These are phyloP conservation scores for Adela reaumurella DNA, from an alignment of 2,888 invertebrate species.

Conservation along the genomic window DNA sequence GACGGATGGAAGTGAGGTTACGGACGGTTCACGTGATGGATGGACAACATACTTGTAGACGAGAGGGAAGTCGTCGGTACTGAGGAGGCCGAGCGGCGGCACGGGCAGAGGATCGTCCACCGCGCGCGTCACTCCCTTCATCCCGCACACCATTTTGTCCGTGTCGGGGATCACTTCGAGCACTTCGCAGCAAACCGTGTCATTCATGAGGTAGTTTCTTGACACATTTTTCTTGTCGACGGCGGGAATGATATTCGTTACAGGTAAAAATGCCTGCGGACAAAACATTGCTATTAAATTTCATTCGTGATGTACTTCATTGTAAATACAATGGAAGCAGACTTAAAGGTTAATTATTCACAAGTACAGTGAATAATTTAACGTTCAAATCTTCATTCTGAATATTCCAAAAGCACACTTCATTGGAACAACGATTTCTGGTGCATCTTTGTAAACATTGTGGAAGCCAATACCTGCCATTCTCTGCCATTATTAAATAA, in stretches of 20 bases:
- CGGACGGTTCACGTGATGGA: neutral
- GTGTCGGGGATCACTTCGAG: constrained; percentile 82
- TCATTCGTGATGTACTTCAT: too few species aligned
- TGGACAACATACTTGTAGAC: constrained; percentile 72
- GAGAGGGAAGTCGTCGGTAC: constrained; percentile 75
- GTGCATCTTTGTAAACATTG: too few species aligned
- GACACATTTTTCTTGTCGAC: constrained; percentile 76
- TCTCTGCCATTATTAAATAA: too few species aligned
- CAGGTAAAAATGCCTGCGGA: constrained; percentile 63
- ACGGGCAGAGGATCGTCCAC: constrained; percentile 68
- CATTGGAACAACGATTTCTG: too few species aligned
- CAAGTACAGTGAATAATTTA: too few species aligned
- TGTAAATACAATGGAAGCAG: too few species aligned
- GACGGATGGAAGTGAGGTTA: neutral
- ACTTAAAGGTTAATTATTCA: too few species aligned
- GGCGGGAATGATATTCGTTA: constrained; percentile 69
- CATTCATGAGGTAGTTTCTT: constrained; percentile 76
- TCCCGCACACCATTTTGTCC: constrained; percentile 83
- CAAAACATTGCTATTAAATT: neutral
- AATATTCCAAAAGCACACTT: too few species aligned
- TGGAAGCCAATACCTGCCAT: too few species aligned
- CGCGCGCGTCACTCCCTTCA: constrained; percentile 73
- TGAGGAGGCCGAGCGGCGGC: constrained; percentile 78
- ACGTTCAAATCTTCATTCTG: too few species aligned
- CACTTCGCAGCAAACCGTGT: constrained; percentile 85